A percentile compares a stretch with the other conserved stretches of the same genome.
Conservation (phyloP, 2,888 invertebrate genomes). For the Volucella inflata region DNA sequence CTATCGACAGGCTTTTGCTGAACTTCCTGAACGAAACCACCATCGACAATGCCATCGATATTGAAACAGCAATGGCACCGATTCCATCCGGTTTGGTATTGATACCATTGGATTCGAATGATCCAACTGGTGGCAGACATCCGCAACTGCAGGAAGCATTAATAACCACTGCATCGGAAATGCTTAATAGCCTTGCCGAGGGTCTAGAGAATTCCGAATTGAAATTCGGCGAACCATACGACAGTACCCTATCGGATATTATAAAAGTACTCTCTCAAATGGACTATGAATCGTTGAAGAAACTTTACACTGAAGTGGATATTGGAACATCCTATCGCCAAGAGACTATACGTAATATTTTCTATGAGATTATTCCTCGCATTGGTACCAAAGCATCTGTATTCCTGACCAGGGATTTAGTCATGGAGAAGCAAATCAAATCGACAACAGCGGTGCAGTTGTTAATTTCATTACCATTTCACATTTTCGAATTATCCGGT, state of each 20-base stretch:
- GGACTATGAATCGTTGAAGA: constrained; percentile 82
- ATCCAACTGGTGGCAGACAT: constrained; percentile 83
- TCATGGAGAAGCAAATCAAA: constrained; percentile 86
- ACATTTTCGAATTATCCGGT: constrained; percentile 86
- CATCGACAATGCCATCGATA: constrained; percentile 83
- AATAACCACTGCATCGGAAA: constrained; percentile 79
- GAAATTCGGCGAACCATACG: constrained; percentile 83
- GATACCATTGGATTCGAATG: constrained; percentile 80
- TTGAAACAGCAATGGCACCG: constrained; percentile 83
- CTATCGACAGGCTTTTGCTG: constrained; percentile 79
- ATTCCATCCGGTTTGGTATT: constrained; percentile 80
- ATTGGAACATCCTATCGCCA: constrained; percentile 90
- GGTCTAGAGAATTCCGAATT: constrained; percentile 82
- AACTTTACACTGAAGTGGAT: constrained; percentile 86
- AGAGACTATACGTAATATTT: constrained; percentile 90
- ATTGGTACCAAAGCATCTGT: constrained; percentile 88
- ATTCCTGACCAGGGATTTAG: constrained; percentile 87
- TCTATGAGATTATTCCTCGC: constrained; percentile 89
- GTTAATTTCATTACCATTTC: constrained; percentile 88
- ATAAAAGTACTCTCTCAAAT: constrained; percentile 82
- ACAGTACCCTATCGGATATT: constrained; percentile 82
- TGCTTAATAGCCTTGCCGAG: constrained; percentile 82
- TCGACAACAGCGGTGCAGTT: constrained; percentile 87
- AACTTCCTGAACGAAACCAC: constrained; percentile 82
- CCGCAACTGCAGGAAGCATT: constrained; percentile 82